Conservation (phyloP, 2,797 vertebrate species). For the Gymnoscopelus microlampas region DNA sequence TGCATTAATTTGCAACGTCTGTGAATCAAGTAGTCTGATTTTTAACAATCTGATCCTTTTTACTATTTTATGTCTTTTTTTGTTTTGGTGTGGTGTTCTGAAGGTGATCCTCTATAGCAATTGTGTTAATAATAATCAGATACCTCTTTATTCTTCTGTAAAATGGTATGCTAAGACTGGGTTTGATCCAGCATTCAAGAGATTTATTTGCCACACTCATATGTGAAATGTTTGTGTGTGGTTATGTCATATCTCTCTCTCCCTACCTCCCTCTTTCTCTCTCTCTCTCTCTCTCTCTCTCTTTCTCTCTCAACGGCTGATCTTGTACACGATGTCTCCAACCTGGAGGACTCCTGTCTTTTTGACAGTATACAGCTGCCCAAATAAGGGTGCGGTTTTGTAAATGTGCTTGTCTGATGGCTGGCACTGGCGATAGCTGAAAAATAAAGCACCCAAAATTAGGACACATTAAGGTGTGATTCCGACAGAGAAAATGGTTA, state of each 20-base stretch:
- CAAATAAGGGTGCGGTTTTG: slow-evolving; percentile 86
- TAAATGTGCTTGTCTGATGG: slow-evolving; percentile 85
- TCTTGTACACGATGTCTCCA: slow-evolving; percentile 89
- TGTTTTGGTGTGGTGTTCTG: neutral
- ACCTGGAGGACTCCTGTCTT: slow-evolving; percentile 85
- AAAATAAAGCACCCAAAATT: slow-evolving; percentile 6
- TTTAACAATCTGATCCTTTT: neutral
- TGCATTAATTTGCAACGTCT: neutral
- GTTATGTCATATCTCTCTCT: neutral
- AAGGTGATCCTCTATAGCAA: neutral
- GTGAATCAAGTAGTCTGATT: neutral
- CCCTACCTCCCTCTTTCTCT: neutral
- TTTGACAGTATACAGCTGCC: slow-evolving; percentile 87
- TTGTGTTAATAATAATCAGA: too few relatives aligned
- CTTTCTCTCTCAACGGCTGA: slow-evolving; percentile 64
- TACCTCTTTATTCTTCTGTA: too few relatives aligned
- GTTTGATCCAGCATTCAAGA: too few relatives aligned
- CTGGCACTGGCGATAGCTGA: slow-evolving; percentile 90
- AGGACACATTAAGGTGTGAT: neutral
- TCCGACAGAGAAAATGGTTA: neutral
- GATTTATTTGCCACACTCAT: too few relatives aligned
- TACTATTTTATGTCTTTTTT: neutral
- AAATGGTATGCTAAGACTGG: too few relatives aligned
- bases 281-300: neutral
- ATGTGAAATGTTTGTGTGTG: too few relatives aligned